phyloP scores from a whole-genome alignment of 1,140 invertebrate genomes.

The Dendrolimus kikuchii region DNA sequence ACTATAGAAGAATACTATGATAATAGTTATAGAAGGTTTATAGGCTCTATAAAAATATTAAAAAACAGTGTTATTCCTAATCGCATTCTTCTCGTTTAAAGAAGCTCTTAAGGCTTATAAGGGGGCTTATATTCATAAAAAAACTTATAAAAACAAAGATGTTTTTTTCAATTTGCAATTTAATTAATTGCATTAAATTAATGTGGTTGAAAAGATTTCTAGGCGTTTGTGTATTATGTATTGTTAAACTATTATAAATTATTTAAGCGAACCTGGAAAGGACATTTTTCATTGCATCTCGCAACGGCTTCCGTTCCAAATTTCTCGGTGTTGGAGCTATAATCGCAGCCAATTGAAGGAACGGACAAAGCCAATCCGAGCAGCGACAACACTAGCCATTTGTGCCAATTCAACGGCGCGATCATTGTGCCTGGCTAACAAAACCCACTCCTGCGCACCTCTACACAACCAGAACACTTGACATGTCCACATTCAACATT shows the following conservation, averaged over 20 bases:
- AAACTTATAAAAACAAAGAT: too few relatives aligned
- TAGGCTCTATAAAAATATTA: too few relatives aligned
- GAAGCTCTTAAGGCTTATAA: too few relatives aligned
- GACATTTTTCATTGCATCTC: constrained; percentile 66
- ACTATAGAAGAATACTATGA: too few relatives aligned
- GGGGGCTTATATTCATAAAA: too few relatives aligned
- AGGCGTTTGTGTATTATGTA: not conserved
- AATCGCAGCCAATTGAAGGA: constrained; percentile 68
- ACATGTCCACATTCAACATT: constrained; percentile 1
- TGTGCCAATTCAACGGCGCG: constrained; percentile 62
- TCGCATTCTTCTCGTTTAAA: too few relatives aligned
- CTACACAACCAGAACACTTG: constrained; percentile 30
- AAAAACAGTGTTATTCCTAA: too few relatives aligned
- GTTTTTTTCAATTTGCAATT: too few relatives aligned
- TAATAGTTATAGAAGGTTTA: too few relatives aligned
- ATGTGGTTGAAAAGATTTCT: too few relatives aligned
- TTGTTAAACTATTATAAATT: constrained; percentile 3
- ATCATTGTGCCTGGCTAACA: constrained; percentile 47
- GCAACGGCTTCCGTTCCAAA: constrained; percentile 66
- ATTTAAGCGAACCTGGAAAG: constrained; percentile 51
- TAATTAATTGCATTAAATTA: too few relatives aligned
- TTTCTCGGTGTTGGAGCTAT: constrained; percentile 67
- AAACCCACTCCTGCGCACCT: constrained; percentile 28
- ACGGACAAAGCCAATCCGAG: constrained; percentile 70
- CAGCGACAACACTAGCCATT: constrained; percentile 66